phyloP scores from a whole-genome alignment of 2,113 vertebrate genomes.

The Regulus satrapa region DNA sequence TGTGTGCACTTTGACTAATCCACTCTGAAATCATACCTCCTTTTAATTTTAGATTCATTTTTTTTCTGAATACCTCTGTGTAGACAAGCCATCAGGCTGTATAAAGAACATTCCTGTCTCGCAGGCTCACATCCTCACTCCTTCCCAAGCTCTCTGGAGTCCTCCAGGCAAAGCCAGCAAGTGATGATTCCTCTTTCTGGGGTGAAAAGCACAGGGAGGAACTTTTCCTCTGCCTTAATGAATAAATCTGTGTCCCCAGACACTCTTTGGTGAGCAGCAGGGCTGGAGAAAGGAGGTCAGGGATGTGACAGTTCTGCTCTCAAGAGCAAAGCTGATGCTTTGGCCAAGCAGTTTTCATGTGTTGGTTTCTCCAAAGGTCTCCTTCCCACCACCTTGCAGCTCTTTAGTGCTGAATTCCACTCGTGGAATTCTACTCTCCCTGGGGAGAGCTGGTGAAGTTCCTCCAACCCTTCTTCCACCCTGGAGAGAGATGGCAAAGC shows the following conservation, averaged over 20 bases:
- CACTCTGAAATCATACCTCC: slow-evolving; percentile 24
- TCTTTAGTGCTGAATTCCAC: not conserved
- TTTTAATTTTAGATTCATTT: slow-evolving; percentile 35
- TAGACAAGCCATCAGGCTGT: slow-evolving; percentile 13
- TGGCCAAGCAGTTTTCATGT: not conserved
- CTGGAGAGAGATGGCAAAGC: accelerated
- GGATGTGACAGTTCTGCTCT: not conserved
- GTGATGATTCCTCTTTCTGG: not conserved
- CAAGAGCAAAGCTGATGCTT: not conserved
- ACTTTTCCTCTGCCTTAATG: not conserved
- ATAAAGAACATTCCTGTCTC: not conserved
- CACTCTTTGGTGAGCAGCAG: accelerated
- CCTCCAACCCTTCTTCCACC: not conserved
- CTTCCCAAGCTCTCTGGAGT: not conserved
- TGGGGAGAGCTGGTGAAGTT: not conserved
- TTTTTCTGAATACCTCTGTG: not conserved
- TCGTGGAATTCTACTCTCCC: too few relatives aligned
- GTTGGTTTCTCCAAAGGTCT: not conserved
- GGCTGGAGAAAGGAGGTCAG: not conserved
- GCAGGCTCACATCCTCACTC: not conserved
- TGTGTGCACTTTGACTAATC: slow-evolving; percentile 26
- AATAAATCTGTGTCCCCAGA: not conserved
- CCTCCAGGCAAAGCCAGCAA: not conserved
- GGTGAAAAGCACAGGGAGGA: not conserved
- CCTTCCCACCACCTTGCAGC: not conserved